Base-by-base conservation (phyloP, 2,888 invertebrate genomes). In the Spialia ferax region DNA sequence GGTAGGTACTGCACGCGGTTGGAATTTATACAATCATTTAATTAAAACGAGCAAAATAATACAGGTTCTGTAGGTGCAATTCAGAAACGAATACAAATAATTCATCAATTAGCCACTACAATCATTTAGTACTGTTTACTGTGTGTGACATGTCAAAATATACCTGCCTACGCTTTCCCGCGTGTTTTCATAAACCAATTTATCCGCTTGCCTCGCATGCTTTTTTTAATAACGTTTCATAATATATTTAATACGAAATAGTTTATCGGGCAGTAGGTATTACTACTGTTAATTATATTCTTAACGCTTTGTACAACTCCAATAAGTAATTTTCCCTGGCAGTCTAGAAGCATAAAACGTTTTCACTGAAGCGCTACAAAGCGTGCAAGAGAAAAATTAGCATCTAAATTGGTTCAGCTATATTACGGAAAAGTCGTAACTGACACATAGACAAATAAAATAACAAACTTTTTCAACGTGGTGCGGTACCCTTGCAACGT, bases 401-500 rank as follows among this genome's bases (percentile, higher is more conserved):
- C 65, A 65, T 66, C 65, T 66, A 66, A 66, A 66, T 66, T 66
- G 65, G 59, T 66, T 54, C 42, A 66, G 59, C 60, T 59, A 52
- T 65, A 57, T 52, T 48, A 60, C 60, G 42, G 26, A 59, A 65
- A 54, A 60, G 50, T 65, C 50, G 54, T 52, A 60, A 66, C 65
- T 60, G 60, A 66, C 52, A 55, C 63, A 66, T 59, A 60, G 32
- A 50, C 38, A 59, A 59, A 59, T 57, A 59, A 65, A 65, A 65
- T 56, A 65, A 65, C 50, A 65, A 38, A 59, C 57, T 52, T 32
- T 52, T 55, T 23, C 64, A 48, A n/a, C 29, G 15, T n/a, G 55
- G 35, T 15, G 50, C 26, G 26, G 10, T 48, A 22, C n/a, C 32
- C 20, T 52, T 22, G 26, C n/a, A 32, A 35, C 18, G 52, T 29